Base-by-base conservation (phyloP, 2,113 vertebrate species). In the Sceloporus undulatus region DNA sequence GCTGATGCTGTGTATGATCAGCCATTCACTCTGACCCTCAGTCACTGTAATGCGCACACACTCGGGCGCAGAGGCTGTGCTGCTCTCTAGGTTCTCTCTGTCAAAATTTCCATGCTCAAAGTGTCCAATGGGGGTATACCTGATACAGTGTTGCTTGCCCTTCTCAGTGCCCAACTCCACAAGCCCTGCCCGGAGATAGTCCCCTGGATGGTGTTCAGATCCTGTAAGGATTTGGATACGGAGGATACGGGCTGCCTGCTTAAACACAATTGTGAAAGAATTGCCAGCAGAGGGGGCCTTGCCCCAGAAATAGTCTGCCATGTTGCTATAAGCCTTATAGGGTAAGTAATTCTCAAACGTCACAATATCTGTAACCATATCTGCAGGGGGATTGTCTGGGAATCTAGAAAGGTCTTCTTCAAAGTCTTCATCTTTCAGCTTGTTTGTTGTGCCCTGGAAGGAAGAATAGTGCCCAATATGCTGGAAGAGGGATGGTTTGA, bases 401-500 rank as follows among this genome's bases (percentile, higher is more conserved):
- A 92, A 14, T 84, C 93, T 92, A 40, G 56, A 27, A 34, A 92
- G 79, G 0, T 95, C 90, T 0, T 96, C 95, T 16, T 96, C 91
- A 83, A 97, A 97, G 62, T 98, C 94, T 0, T 97, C 94, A 0
- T 98, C 98, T 93, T 98, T 97, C 6, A 97, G 95, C 1, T 83
- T 95, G 90, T 98, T 98, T 90, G 94, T 1, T 0, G 79, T 96
- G 42, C 96, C 97, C 68, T 92, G 85, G 66, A 97, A 97, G 1
- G 96, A 97, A 0, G 98, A 98, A 82, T 96, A 97, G 38, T 94
- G 94, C 0, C 96, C 96, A 92, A 96, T 89, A 75, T 97, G 97
- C 91, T 97, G 96, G 93, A 99, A 98, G n/a, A 98, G 92, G 0
- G 98, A 98, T 0, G 98, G 96, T 23, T 93, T 97, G 89, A 98